Base-by-base conservation (phyloP, 2,888 invertebrate species). In the Mimumesa dahlbomi region DNA sequence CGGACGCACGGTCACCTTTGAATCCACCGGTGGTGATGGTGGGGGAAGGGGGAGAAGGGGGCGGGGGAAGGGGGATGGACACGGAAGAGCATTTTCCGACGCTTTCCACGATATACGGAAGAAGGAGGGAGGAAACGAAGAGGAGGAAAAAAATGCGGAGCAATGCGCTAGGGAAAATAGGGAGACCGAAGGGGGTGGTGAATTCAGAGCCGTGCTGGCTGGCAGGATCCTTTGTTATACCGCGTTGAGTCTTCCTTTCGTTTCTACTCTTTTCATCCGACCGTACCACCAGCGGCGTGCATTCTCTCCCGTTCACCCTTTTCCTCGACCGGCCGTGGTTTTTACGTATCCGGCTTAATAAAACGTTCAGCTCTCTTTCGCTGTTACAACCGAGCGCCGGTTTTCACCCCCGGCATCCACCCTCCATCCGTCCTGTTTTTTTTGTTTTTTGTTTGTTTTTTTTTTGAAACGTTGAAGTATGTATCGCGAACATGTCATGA, bases 221-320 rank as follows among this genome's bases (percentile, higher is more conserved):
- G 14, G 56, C 29, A 43, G 50, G 59, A 63, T 63, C 75, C 73
- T 78, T 82, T 82, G 80, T 83, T 77, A 71, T 53, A 73, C 45
- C 66, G 71, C 72, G 68, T 63, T 45, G 63, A 61, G 58, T 74
- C 67, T 77, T 75, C 57, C 58, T 72, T 77, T 77, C 77, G 73
- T 73, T 70, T 53, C 49, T 48, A 68, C 61, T 64, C 69, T 57
- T 73, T 69, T 66, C 59, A 56, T 53, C 40, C 52, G 36, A 31
- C 58, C 57, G 31, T 48, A 34, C 62, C 56, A 58, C 56, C 52
- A 46, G n/a, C 52, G 50, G 42, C 34, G 21, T 40, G 40, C 48
- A 25, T 43, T 48, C 38, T 31, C 9, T 36, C 14, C 21, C 36
- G 36, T 43, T 21, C 50, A 29, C 19, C 9, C 18, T 9, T 13